Base-by-base conservation (phyloP, 23 tunicate species). In the Trididemnum nubilum region DNA sequence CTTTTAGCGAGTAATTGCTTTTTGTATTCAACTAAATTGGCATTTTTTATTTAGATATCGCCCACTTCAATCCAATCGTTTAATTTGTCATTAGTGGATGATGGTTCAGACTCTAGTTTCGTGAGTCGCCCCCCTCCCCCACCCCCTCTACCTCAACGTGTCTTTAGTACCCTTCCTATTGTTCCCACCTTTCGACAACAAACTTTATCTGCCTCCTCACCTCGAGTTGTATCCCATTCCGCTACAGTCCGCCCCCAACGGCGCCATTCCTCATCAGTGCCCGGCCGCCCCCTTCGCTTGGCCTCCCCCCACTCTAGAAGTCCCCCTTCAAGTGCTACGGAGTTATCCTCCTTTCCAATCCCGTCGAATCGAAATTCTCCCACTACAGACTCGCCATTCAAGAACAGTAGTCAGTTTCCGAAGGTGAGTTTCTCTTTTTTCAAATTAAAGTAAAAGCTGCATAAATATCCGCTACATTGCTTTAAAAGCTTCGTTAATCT, bases 221-320 rank as follows among this genome's bases (percentile, higher is more conserved):
- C 74, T 3, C 67, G 67, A 7, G 15, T 44, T 44, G 12, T 44
- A 7, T 15, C 54, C n/a, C 67, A 22, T 4, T 4, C 67, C 26
- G 5, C 67, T 4, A 5, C 67, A 5, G n/a, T 26, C 67, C 67
- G 69, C 21, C 67, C 64, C 25, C 78, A 71, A 63, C 77, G 84
- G 23, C 76, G 88, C 3, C 88, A 85, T 51, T 85, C 88, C 22
- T 77, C 82, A 25, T 85, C 88, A 15, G 50, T 77, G 15, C 82
- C 88, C 25, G 90, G 90, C 4, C 18, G 67, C 18, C 67, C 67
- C n/a, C 64, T 25, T 1, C 74, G 30, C 2, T 28, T 27, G 18
- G 74, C 35, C 5, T 24, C 39, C 39, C 74, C 36, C 38, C 27
- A 15, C 18, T 18, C 57, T 18, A 9, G 67, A 22, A 61, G 28